Percentiles rank a stretch among this genome's conserved stretches.
phyloP scores from a whole-genome alignment of 2,888 invertebrate genomes.

The Drosophila robusta region DNA sequence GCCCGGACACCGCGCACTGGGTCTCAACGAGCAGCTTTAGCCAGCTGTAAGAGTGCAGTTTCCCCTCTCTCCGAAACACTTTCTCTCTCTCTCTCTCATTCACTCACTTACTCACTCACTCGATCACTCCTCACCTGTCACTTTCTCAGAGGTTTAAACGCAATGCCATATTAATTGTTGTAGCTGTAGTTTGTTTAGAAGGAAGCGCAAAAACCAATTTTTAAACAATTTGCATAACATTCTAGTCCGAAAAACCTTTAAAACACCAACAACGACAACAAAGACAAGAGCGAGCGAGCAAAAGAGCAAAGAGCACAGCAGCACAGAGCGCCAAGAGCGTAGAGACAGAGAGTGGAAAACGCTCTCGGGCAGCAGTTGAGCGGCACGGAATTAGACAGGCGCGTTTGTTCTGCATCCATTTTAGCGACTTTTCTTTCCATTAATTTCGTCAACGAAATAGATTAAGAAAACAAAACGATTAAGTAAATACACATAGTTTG shows the following conservation, averaged over 20 bases:
- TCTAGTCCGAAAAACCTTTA: conserved; percentile 68
- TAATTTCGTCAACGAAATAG: conserved; percentile 77
- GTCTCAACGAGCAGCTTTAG: conserved; percentile 85
- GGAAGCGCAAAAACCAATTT: conserved; percentile 50
- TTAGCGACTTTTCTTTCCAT: conserved; percentile 40
- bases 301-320: conserved; percentile 22
- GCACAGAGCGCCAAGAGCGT: conserved; percentile 5
- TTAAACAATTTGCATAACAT: conserved; percentile 69
- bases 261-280: conserved; percentile 20
- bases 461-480: conserved; percentile 73
- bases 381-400: conserved; percentile 11
- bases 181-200: conserved; percentile 75
- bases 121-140: conserved; percentile 31
- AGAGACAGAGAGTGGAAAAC: conserved; percentile 24
- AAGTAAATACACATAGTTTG: conserved; percentile 52
- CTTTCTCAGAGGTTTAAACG: conserved; percentile 69
- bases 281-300: conserved; percentile 20
- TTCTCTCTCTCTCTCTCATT: conserved; percentile 28
- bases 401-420: conserved; percentile 45
- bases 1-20: conserved; percentile 85
- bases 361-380: conserved; percentile 26
- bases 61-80: not conserved
- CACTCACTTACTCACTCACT: conserved; percentile 26
- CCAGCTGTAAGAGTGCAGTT: conserved; percentile 82
- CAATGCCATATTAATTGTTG: conserved; percentile 74